Percentiles rank a stretch among this genome's conserved stretches.
phyloP scores from a whole-genome alignment of 1,140 invertebrate genomes.

The Xylocopa sonorina region DNA sequence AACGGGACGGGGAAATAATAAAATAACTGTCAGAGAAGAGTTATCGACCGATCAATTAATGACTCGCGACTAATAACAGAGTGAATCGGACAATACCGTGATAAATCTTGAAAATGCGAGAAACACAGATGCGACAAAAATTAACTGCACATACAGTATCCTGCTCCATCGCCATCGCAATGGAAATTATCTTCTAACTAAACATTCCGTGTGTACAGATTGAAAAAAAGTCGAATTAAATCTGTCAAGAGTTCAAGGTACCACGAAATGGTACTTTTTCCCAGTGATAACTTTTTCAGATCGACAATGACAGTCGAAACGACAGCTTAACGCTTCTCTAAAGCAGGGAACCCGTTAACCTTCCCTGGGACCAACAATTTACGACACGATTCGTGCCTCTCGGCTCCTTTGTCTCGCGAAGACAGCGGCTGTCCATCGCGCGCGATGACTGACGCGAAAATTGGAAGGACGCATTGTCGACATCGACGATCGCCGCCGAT shows the following conservation, averaged over 20 bases:
- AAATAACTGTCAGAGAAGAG: slow-evolving; percentile 9
- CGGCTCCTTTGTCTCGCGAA: not conserved
- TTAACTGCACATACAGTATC: not conserved
- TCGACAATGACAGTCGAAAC: no score
- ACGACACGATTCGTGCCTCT: not conserved
- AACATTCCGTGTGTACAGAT: no score
- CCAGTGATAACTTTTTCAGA: no score
- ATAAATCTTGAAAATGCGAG: not conserved
- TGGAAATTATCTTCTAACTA: no score
- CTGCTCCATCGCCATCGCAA: no score
- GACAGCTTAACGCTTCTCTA: no score
- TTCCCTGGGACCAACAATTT: not conserved
- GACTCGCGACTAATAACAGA: slow-evolving; percentile 19
- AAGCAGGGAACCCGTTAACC: no score
- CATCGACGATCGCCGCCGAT: slow-evolving; percentile 40
- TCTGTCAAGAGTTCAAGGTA: no score
- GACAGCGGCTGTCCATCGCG: not conserved
- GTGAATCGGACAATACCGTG: not conserved
- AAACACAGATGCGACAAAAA: not conserved
- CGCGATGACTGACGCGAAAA: not conserved
- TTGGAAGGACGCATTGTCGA: slow-evolving; percentile 40
- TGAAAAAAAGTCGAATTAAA: no score
- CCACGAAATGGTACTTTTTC: no score
- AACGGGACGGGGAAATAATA: slow-evolving; percentile 1
- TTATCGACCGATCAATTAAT: slow-evolving; percentile 21